Evolutionary conservation across 2,888 invertebrate genomes (phyloP), one percentile per base, ranked within the genome.

Genomic region (Sacculina carcini): DNA sequence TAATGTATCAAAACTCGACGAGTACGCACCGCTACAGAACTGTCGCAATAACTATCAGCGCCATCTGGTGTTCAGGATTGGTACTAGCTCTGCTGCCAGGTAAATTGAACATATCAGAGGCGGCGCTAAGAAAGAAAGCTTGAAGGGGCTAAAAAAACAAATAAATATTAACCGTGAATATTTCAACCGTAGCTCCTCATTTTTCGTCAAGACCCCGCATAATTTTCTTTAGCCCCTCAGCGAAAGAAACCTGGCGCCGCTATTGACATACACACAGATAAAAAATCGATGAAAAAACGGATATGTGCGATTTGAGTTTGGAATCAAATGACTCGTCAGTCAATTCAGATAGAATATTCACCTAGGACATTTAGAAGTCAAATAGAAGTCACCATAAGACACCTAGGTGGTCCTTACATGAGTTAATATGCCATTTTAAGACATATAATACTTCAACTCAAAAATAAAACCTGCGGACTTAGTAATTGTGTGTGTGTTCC

Each of bases 51-150:
- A 66, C 69, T 24, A 63, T 76, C 60, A 60, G 67, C 5, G 62
- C 68, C 40, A 72, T 77, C 55, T 78, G 78, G 78, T 58, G 69
- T 14, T 62, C 70, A 42, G 76, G 76, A 10, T 62, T 73, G 28
- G 65, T 67, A 1, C 63, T 78, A 40, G 75, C 78, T 1, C 61
- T 76, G 14, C 65, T 73, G 16, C 78, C 78, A 44, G 68, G 71
- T 71, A 58, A 57, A 54, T 26, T n/a, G n/a, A n/a, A n/a, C n/a
- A n/a, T n/a, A n/a, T n/a, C n/a, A n/a, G n/a, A n/a, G n/a, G n/a
- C n/a, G n/a, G n/a, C n/a, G n/a, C n/a, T n/a, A n/a, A n/a, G n/a
- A n/a, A n/a, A n/a, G n/a, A n/a, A n/a, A n/a, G n/a, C n/a, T n/a
- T n/a, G n/a, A n/a, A n/a, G n/a, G n/a, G n/a, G n/a, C n/a, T n/a